A percentile compares a stretch with the other conserved stretches of the same genome.
Conservation (phyloP, 1,140 invertebrate species). For the Drosophila miranda region DNA sequence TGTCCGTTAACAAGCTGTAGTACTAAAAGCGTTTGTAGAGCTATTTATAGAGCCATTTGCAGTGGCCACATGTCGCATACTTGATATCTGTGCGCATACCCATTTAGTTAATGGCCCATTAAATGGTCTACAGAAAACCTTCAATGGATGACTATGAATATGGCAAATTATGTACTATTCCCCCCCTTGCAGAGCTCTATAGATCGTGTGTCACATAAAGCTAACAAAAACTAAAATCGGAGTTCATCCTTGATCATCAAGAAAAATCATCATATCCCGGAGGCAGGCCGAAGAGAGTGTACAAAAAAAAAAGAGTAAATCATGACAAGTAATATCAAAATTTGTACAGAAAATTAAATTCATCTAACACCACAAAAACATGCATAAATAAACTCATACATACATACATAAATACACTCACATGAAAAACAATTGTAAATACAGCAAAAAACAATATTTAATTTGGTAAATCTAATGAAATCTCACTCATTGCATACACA, state of each 20-base stretch:
- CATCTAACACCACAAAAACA: slow-evolving; percentile 31
- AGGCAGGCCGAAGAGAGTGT: slow-evolving; percentile 1
- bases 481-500: slow-evolving; percentile 75
- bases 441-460: slow-evolving; percentile 50
- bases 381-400: slow-evolving; percentile 1
- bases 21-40: slow-evolving; percentile 28
- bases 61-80: slow-evolving; percentile 66
- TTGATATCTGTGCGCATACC: slow-evolving; percentile 58
- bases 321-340: neutral
- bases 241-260: slow-evolving; percentile 39
- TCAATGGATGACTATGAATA: slow-evolving; percentile 19
- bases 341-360: slow-evolving; percentile 15
- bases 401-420: slow-evolving; percentile 12
- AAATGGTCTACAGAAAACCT: slow-evolving; percentile 34
- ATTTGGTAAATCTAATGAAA: slow-evolving; percentile 76
- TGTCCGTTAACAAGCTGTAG: slow-evolving; percentile 23
- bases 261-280: slow-evolving; percentile 33
- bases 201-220: slow-evolving; percentile 25
- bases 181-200: neutral
- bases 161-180: neutral
- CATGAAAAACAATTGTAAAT: slow-evolving; percentile 55
- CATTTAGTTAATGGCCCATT: slow-evolving; percentile 33
- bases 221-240: slow-evolving; percentile 47
- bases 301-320: slow-evolving; percentile 26
- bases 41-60: slow-evolving; percentile 48